Conservation (phyloP, 2,888 invertebrate genomes). For the Erebia palarica region DNA sequence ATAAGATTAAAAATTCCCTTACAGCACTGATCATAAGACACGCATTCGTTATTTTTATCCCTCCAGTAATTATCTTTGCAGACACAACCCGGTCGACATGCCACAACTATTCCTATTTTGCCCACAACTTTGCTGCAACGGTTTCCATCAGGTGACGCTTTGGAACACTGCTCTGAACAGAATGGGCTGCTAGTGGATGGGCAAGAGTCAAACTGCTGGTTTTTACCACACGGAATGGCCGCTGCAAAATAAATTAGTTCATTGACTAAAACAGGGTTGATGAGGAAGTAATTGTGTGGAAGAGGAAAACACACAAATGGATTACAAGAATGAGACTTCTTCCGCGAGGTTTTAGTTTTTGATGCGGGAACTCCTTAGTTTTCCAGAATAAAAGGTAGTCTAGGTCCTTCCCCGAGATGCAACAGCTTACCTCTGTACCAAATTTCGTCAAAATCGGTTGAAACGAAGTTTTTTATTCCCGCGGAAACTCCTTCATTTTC, state of each 20-base stretch:
- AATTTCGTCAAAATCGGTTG: too few relatives aligned
- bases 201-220: slow-evolving; percentile 34
- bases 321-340: too few relatives aligned
- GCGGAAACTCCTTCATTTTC: too few relatives aligned
- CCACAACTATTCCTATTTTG: slow-evolving; percentile 38
- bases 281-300: too few relatives aligned
- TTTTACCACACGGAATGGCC: slow-evolving; percentile 30
- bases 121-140: slow-evolving; percentile 28
- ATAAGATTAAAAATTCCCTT: slow-evolving; percentile 15
- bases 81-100: slow-evolving; percentile 48
- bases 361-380: too few relatives aligned
- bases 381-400: too few relatives aligned
- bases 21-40: slow-evolving; percentile 40
- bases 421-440: too few relatives aligned
- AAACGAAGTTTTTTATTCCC: too few relatives aligned
- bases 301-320: too few relatives aligned
- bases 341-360: too few relatives aligned
- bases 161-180: slow-evolving; percentile 35
- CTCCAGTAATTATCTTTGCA: slow-evolving; percentile 51
- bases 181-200: slow-evolving; percentile 11
- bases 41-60: slow-evolving; percentile 42
- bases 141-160: slow-evolving; percentile 26
- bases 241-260: slow-evolving; percentile 25
- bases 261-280: too few relatives aligned
- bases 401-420: too few relatives aligned